Base-by-base conservation (phyloP, 2,797 vertebrate genomes). In the Eurystomus glaucurus region DNA sequence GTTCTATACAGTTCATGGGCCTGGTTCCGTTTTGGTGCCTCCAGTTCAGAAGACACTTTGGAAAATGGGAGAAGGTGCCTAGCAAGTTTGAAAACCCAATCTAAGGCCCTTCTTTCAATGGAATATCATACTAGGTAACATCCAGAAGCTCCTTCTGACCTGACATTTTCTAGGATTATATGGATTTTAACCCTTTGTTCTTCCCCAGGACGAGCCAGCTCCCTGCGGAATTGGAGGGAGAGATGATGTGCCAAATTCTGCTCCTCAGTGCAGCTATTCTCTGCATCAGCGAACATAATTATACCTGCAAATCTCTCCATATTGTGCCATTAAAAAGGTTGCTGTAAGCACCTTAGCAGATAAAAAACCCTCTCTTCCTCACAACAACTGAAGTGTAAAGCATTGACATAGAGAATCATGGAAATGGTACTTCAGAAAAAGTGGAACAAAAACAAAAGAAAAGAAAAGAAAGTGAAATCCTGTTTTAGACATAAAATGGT, bases 401-500 rank as follows among this genome's bases (percentile, higher is more conserved):
- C 2, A 4, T 26, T 0, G 0, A 45, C 1, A 0, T 8, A 69
- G 43, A 54, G 51, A 90, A 77, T 76, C 7, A 2, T 29, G 39
- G 66, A 91, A 52, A 82, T 9, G 26, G 31, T 69, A 55, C 37
- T 87, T 84, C 66, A 66, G 68, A 88, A 93, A 50, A 90, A 78
- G 6, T 62, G 17, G 66, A 95, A 72, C 26, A 52, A 65, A 46
- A 89, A 72, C 39, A 65, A 76, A 88, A 85, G 43, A 61, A 78
- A 92, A 78, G 71, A 83, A 95, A 94, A 93, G 86, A 92, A 97
- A 97, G 88, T 95, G 6, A 89, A 96, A 82, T 89, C 80, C 66
- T 18, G 2, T 92, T 95, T 95, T 92, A 96, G 91, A 79, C 35
- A 79, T 43, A 93, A 91, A 85, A 95, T 89, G 54, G 62, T 94